Evolutionary conservation across 2,888 invertebrate species (phyloP).

Genomic region (Mesorhabditis spiculigera): DNA sequence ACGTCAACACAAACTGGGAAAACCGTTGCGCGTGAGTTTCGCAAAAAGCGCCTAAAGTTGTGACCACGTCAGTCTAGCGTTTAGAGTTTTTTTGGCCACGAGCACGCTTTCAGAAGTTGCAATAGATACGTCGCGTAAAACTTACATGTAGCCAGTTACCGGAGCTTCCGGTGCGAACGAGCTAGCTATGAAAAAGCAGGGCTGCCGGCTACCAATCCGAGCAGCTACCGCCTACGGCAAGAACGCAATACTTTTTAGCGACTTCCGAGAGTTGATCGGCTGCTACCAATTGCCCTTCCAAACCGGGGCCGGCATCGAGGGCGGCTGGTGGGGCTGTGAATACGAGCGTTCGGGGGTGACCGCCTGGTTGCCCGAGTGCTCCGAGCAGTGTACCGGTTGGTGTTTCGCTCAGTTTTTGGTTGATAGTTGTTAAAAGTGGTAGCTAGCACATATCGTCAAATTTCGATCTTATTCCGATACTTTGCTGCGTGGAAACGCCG

Average conservation of each 20-base stretch:
- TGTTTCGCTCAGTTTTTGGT: not conserved
- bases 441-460: not conserved
- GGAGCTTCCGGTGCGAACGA: too few relatives aligned
- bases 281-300: conserved; percentile 5
- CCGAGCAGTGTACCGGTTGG: conserved; percentile 3
- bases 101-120: too few relatives aligned
- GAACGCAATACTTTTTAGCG: not conserved
- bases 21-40: not conserved
- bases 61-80: too few relatives aligned
- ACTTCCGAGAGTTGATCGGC: conserved; percentile 5
- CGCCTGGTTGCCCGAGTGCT: conserved; percentile 6
- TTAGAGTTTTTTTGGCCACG: too few relatives aligned
- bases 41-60: too few relatives aligned
- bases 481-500: not conserved
- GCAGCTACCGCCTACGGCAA: too few relatives aligned
- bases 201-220: too few relatives aligned
- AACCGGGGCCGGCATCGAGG: not conserved
- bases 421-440: not conserved
- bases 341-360: conserved; percentile 3
- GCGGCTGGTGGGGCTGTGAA: not conserved
- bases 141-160: too few relatives aligned
- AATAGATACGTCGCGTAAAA: too few relatives aligned
- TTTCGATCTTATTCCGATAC: not conserved
- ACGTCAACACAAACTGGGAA: not conserved
- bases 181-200: too few relatives aligned